Evolutionary conservation across 1,140 invertebrate genomes (phyloP), one percentile per base, ranked within the genome.

Genomic region (Mycetomoellerius zeteki): DNA sequence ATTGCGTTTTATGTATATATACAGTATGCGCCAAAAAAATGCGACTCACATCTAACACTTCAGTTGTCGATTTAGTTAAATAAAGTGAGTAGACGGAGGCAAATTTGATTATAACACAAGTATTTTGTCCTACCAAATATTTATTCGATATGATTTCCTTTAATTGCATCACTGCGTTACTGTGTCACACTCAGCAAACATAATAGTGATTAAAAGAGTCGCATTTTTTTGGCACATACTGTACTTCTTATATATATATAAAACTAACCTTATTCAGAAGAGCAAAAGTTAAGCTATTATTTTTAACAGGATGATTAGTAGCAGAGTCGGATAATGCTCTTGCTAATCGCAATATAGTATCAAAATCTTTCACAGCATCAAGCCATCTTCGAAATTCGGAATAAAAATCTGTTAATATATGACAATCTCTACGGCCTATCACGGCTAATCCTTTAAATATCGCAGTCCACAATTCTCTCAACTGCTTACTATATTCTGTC

Each of bases 341-440:
- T 27, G 92, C 92, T 67, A 95, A 84, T 77, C 77, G 89, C 64
- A 93, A 75, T 27, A 93, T 69, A 6, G 90, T 86, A 6, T 76
- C 72, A 76, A 94, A 93, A 24, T 91, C 71, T 76, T 88, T 85
- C 16, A 92, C 81, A 10, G 80, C 91, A 80, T 92, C 92, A 43
- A 96, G 92, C 94, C 96, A 96, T 75, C 94, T 95, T 87, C 94
- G 94, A 87, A 96, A 96, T 89, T 96, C 96, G 0, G 95, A 93
- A 90, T 96, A 96, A 86, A 96, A 94, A 54, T 92, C 93, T 16
- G 93, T 93, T 56, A 96, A 93, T 5, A 96, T 86, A 52, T 94
- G 90, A 19, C 95, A 95, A 88, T 96, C 96, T 67, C 94, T 93
- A 87, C 96, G 95, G n/a, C 96, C 96, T 52, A 95, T 94, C 69